These are phyloP conservation scores for Tetraneura akinire DNA, from an alignment of 1,140 invertebrate genomes.

Conservation along the genomic window DNA sequence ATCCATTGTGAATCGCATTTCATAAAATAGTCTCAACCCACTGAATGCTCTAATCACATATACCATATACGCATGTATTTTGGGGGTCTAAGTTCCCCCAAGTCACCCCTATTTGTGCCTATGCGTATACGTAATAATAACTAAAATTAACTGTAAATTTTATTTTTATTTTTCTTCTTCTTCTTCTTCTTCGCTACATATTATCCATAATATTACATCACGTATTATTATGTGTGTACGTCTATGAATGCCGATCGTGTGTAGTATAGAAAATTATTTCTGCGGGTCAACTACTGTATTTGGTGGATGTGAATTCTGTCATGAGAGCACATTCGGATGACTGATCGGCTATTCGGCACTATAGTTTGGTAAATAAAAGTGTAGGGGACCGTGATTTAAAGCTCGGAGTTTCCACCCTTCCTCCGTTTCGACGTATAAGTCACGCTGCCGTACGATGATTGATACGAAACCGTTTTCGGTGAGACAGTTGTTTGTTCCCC, in stretches of 20 bases:
- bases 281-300: slow-evolving; percentile 14
- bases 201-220: too few relatives aligned
- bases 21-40: too few relatives aligned
- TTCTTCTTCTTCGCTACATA: too few relatives aligned
- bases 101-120: too few relatives aligned
- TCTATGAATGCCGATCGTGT: background rate
- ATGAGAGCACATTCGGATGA: slow-evolving; percentile 30
- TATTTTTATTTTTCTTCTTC: too few relatives aligned
- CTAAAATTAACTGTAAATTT: too few relatives aligned
- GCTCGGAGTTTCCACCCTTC: slow-evolving; percentile 3
- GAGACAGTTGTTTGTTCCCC: slow-evolving; percentile 43
- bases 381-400: slow-evolving; percentile 40
- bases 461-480: slow-evolving; percentile 38
- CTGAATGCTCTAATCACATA: too few relatives aligned
- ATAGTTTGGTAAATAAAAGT: slow-evolving; percentile 44
- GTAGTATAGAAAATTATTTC: slow-evolving; percentile 21
- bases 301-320: slow-evolving; percentile 24
- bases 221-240: background rate
- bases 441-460: slow-evolving; percentile 45
- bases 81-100: too few relatives aligned
- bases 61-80: too few relatives aligned
- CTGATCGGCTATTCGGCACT: slow-evolving; percentile 36
- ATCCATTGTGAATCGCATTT: too few relatives aligned
- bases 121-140: too few relatives aligned
- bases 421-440: slow-evolving; percentile 15